These are phyloP conservation scores for Lithodes maja DNA, from an alignment of 2,888 invertebrate species.

Conservation along the genomic window DNA sequence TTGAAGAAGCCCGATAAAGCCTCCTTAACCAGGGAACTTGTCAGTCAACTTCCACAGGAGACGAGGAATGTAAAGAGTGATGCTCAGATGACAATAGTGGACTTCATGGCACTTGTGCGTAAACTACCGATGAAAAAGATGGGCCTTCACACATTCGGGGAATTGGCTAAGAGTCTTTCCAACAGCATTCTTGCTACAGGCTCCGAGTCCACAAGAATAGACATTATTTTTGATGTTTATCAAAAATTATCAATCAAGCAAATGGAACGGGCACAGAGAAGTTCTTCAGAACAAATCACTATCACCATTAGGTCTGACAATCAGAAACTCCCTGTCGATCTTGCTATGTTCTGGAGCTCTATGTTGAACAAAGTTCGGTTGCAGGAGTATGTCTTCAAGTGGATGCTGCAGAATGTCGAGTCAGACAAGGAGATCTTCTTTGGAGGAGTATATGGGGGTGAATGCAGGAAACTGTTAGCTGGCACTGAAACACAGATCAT, in stretches of 20 bases:
- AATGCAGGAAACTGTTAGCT: too few species aligned
- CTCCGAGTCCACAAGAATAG: too few species aligned
- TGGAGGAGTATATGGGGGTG: background rate
- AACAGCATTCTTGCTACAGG: background rate
- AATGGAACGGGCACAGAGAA: too few species aligned
- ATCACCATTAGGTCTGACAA: background rate
- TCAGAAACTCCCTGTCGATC: background rate
- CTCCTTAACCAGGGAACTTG: background rate
- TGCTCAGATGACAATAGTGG: background rate
- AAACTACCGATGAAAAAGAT: too few species aligned
- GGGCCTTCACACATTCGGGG: too few species aligned
- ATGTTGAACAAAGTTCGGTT: constrained; percentile 8
- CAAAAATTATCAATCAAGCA: too few species aligned
- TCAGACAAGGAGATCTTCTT: too few species aligned
- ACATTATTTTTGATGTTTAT: too few species aligned
- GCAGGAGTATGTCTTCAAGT: constrained; percentile 6
- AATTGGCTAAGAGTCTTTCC: too few species aligned
- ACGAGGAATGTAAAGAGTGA: background rate
- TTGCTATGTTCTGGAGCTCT: background rate
- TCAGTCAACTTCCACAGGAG: constrained; percentile 4
- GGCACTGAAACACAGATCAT: too few species aligned
- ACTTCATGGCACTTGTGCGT: constrained; percentile 1
- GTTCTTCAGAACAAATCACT: too few species aligned
- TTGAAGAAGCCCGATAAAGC: too few species aligned
- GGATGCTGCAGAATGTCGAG: background rate